Conservation (phyloP, 1,140 invertebrate genomes). For the Drosophila obscura region DNA sequence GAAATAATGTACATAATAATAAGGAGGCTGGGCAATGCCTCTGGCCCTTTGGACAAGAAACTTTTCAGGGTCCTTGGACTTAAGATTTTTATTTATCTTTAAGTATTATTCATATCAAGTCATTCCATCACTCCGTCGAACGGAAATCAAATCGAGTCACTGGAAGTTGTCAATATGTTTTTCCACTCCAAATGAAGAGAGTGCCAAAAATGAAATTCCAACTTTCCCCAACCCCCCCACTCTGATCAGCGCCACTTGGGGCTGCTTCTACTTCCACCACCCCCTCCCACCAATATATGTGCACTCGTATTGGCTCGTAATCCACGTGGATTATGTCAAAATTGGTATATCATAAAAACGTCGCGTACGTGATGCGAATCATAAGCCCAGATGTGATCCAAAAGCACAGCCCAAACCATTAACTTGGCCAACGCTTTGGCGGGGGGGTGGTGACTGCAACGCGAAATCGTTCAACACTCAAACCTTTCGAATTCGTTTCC, state of each 20-base stretch:
- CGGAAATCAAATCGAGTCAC: background rate
- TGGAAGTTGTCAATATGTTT: background rate
- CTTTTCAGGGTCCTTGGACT: too few species aligned
- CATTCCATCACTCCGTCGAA: too few species aligned
- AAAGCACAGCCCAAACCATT: conserved; percentile 49
- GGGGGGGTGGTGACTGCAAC: background rate
- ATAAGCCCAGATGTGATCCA: conserved; percentile 45
- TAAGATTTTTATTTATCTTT: too few species aligned
- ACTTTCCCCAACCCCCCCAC: background rate
- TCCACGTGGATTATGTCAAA: conserved; percentile 80
- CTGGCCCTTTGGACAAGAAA: too few species aligned
- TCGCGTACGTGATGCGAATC: conserved; percentile 70
- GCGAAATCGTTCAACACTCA: conserved; percentile 41
- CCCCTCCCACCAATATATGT: background rate
- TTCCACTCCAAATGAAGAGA: conserved; percentile 1
- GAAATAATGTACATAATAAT: too few species aligned
- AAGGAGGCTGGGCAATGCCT: too few species aligned
- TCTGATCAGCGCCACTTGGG: conserved; percentile 11
- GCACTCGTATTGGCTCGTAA: conserved; percentile 63
- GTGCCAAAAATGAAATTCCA: conserved; percentile 51
- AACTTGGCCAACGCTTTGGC: conserved; percentile 31
- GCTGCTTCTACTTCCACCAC: too few species aligned
- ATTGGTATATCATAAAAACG: conserved; percentile 82
- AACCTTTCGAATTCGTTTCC: conserved; percentile 44
- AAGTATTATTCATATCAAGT: too few species aligned